Conservation (phyloP, 2,888 invertebrate species). For the Eupelmus urozonus region DNA sequence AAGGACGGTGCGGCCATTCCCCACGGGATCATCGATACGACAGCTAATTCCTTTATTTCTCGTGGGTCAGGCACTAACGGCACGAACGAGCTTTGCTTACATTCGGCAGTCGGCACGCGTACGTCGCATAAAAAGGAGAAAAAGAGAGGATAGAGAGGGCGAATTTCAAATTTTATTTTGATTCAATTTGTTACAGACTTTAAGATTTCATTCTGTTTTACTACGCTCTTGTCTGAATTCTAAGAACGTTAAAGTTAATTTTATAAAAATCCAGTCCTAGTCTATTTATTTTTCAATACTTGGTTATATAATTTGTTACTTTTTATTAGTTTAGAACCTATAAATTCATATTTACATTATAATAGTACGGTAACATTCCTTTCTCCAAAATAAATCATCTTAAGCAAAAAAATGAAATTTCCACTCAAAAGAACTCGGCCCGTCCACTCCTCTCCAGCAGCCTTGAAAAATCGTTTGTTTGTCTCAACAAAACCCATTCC, state of each 20-base stretch:
- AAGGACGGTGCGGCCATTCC: neutral
- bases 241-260: too few species aligned
- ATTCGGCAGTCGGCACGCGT: neutral
- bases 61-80: neutral
- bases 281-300: too few species aligned
- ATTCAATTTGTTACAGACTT: neutral
- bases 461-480: neutral
- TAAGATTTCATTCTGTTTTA: too few species aligned
- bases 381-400: too few species aligned
- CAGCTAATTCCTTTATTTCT: slow-evolving; percentile 36
- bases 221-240: too few species aligned
- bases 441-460: neutral
- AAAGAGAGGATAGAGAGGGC: neutral
- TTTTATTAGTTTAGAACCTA: too few species aligned
- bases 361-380: too few species aligned
- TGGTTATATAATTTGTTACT: too few species aligned
- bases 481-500: neutral
- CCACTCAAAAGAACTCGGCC: neutral
- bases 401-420: too few species aligned
- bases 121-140: neutral
- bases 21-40: slow-evolving; percentile 36
- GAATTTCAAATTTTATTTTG: neutral
- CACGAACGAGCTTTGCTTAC: neutral
- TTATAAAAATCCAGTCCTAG: too few species aligned
- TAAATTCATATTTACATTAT: too few species aligned